Evolutionary conservation across 64 coral and sea anemone genomes (phyloP), one percentile per base, ranked within the genome.

Genomic region (Hydrozoanthus tunicans): DNA sequence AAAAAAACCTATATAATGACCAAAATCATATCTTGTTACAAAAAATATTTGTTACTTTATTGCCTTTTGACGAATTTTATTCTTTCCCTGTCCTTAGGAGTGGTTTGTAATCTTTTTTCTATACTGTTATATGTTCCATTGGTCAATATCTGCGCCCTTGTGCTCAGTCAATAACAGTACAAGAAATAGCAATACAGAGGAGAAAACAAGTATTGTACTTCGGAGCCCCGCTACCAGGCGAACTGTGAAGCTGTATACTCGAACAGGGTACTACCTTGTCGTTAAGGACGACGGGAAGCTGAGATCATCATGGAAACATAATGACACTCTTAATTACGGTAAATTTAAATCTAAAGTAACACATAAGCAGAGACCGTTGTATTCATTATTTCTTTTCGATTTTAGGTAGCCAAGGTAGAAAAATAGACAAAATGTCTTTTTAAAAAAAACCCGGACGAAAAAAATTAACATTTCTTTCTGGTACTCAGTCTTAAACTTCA

Each of bases 261-360:
- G 82, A 70, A 86, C 82, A 5, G 82, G 65, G 43, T 86, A 86
- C 71, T 86, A 55, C 64, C 82, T 86, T 9, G 25, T 86, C 71
- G 82, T 86, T 6, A 58, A 86, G 7, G 54, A 70, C 57, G 24
- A 55, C n/a, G 82, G 82, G 66, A 86, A 58, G 58, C 17, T 86
- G 10, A 72, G 17, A 43, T 65, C 51, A 72, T 86, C 82, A 12
- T 51, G 14, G 11, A 86, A 20, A 7, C 43, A 86, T 86, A 53
- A 6, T 15, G 65, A 70, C 64, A 70, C 64, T 20, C 2, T 13
- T 6, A 71, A 86, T 70, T 86, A 86, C 58, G 82, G 82, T 86
- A 71, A 2, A 53, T 86, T 20, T 4, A 71, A 9, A n/a, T 17
- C 5, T 83, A 24, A 51, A 6, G 3, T 17, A 12, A 69, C 32